Evolutionary conservation across 2,113 vertebrate genomes (phyloP).

Genomic region (Odobenus rosmarus): DNA sequence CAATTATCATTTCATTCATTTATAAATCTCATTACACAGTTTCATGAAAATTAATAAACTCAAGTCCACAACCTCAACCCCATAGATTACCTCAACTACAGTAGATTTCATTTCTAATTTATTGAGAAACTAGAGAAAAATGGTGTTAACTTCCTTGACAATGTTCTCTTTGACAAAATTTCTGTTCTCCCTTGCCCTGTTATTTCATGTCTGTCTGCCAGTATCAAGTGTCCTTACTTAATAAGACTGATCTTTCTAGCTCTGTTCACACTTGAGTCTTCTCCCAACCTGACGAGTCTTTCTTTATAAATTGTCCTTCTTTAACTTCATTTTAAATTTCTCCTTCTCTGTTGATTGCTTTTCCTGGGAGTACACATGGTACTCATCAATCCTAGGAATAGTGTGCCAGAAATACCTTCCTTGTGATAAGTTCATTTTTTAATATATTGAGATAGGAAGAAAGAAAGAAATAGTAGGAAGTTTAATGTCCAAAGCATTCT

Average conservation of each 20-base stretch:
- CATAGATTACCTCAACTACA: neutral
- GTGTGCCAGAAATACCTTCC: neutral
- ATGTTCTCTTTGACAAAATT: neutral
- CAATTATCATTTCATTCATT: neutral
- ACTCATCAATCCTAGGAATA: neutral
- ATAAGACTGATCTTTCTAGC: neutral
- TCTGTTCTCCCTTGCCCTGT: neutral
- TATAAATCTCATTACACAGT: neutral
- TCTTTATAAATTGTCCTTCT: neutral
- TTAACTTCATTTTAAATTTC: neutral
- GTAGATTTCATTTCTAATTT: neutral
- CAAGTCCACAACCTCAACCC: accelerated
- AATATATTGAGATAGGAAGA: neutral
- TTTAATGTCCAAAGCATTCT: neutral
- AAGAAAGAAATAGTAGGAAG: neutral
- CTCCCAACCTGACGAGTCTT: neutral
- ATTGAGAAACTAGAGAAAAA: neutral
- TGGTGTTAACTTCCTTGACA: neutral
- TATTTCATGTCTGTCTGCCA: neutral
- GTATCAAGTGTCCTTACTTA: neutral
- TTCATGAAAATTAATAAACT: constrained; percentile 10
- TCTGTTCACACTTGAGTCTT: neutral
- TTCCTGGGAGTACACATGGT: neutral
- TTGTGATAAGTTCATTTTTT: neutral
- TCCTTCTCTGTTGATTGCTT: neutral